These are phyloP conservation scores for Neuroterus valhalla DNA, from an alignment of 1,140 invertebrate species.

Conservation along the genomic window DNA sequence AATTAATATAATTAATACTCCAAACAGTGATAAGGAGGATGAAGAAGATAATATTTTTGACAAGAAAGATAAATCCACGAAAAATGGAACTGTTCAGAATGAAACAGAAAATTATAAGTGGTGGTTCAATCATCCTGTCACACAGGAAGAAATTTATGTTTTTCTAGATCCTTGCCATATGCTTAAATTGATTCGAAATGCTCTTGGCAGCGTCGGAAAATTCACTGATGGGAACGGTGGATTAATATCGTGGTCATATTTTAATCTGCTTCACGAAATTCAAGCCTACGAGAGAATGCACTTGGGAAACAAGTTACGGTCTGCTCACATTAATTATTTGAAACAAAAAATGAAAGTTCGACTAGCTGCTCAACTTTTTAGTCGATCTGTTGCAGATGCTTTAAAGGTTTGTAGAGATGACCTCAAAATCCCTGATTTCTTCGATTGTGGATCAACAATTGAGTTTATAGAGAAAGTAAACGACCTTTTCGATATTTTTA, in stretches of 20 bases:
- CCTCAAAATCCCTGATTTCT: constrained; percentile 47
- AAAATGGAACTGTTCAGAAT: not conserved
- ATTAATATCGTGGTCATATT: constrained; percentile 52
- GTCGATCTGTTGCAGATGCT: constrained; percentile 52
- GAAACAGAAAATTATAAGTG: constrained; percentile 1
- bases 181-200: constrained; percentile 62
- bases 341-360: constrained; percentile 63
- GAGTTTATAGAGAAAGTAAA: constrained; percentile 55
- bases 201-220: constrained; percentile 52
- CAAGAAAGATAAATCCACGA: not conserved
- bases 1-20: not conserved
- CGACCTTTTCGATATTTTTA: constrained; percentile 59
- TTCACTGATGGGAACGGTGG: constrained; percentile 52
- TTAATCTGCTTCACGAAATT: constrained; percentile 50
- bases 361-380: constrained; percentile 57
- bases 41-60: not conserved
- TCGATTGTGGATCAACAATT: constrained; percentile 46
- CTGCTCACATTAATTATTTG: constrained; percentile 55
- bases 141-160: constrained; percentile 40
- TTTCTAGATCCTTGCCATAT: constrained; percentile 58
- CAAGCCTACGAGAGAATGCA: constrained; percentile 55
- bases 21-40: not conserved
- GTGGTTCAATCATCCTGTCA: constrained; percentile 37
- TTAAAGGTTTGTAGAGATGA: constrained; percentile 49
- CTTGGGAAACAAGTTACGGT: constrained; percentile 56